Conservation (phyloP, 2,888 invertebrate species). For the Linhomoeus sp. region DNA sequence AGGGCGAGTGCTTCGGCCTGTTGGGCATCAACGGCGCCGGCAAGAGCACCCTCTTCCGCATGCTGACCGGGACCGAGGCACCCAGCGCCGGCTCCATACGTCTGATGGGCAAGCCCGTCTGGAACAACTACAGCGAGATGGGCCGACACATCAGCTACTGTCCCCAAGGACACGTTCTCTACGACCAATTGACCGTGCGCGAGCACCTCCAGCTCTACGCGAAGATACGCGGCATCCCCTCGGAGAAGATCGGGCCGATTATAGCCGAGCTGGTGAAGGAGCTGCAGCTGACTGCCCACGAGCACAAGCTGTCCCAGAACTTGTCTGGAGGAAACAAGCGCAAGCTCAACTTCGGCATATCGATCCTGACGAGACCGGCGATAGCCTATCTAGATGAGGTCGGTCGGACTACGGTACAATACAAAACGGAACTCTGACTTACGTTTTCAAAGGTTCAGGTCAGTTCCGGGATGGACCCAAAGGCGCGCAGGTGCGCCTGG, state of each 20-base stretch:
- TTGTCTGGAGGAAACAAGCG: constrained; percentile 68
- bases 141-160: constrained; percentile 33
- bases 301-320: neutral
- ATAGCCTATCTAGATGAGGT: constrained; percentile 46
- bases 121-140: neutral
- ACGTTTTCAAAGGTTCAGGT: neutral
- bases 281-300: neutral
- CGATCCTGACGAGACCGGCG: constrained; percentile 66
- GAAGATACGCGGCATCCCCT: constrained; percentile 43
- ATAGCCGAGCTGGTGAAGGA: neutral
- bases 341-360: constrained; percentile 56
- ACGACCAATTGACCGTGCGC: constrained; percentile 53
- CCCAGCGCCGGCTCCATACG: neutral
- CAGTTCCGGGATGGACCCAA: constrained; percentile 9
- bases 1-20: constrained; percentile 53
- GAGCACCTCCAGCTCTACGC: constrained; percentile 65
- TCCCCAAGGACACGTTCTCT: constrained; percentile 64
- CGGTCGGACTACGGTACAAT: too few species aligned
- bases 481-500: constrained; percentile 41
- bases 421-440: too few species aligned
- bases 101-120: neutral
- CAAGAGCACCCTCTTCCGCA: constrained; percentile 2
- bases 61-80: neutral
- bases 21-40: constrained; percentile 60
- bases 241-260: neutral